Conservation (phyloP, 2,888 invertebrate species). For the Tipula vernalis region DNA sequence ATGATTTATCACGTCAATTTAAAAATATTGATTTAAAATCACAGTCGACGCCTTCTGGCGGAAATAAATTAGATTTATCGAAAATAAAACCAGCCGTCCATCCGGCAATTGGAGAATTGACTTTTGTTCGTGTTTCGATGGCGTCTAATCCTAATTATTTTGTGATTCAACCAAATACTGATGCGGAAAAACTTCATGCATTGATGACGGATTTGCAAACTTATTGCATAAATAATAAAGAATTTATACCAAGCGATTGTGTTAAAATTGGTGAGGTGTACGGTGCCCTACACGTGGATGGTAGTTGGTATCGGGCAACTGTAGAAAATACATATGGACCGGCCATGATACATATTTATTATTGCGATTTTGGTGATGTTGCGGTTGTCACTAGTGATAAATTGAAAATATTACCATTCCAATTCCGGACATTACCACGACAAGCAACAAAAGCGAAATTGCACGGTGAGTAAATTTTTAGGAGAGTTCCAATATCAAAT, state of each 20-base stretch:
- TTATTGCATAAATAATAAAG: slow-evolving; percentile 42
- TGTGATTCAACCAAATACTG: slow-evolving; percentile 38
- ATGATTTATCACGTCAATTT: neutral
- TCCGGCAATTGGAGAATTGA: slow-evolving; percentile 39
- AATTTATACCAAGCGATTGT: slow-evolving; percentile 38
- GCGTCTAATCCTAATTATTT: slow-evolving; percentile 54
- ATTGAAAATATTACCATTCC: slow-evolving; percentile 40
- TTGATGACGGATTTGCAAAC: slow-evolving; percentile 56
- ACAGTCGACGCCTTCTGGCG: neutral
- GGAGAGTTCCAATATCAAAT: no score
- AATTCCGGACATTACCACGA: slow-evolving; percentile 47
- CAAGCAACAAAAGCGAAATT: slow-evolving; percentile 53
- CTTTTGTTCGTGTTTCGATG: slow-evolving; percentile 60
- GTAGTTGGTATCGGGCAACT: slow-evolving; percentile 56
- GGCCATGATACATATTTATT: slow-evolving; percentile 45
- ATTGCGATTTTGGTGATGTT: slow-evolving; percentile 52
- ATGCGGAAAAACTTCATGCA: slow-evolving; percentile 36
- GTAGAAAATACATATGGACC: slow-evolving; percentile 42
- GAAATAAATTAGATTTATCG: neutral
- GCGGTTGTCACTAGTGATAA: slow-evolving; percentile 41
- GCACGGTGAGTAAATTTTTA: slow-evolving; percentile 35
- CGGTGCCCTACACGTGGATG: slow-evolving; percentile 51
- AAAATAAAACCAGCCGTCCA: neutral
- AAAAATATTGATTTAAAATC: neutral
- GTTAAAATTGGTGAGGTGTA: slow-evolving; percentile 49